These are phyloP conservation scores for Tapirus terrestris DNA, from an alignment of 2,113 vertebrate genomes.

Conservation along the genomic window DNA sequence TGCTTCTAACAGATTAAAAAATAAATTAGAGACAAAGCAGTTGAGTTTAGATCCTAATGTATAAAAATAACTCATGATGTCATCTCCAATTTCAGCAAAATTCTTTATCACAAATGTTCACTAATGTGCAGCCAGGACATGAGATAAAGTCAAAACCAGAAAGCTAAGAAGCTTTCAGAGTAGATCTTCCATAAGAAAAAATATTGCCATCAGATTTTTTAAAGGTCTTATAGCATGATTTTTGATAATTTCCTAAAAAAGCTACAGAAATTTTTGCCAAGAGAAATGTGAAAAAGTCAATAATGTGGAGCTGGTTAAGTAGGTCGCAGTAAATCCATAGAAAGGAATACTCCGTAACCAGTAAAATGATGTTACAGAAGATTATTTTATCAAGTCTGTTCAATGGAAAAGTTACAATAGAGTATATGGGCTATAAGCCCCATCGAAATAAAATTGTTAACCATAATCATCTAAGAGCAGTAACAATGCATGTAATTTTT, in stretches of 20 bases:
- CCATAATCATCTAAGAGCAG: neutral
- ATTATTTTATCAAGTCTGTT: neutral
- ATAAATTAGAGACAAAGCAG: slow-evolving; percentile 22
- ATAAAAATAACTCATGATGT: slow-evolving; percentile 63
- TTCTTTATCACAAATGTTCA: slow-evolving; percentile 39
- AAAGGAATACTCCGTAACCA: neutral
- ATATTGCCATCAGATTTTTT: neutral
- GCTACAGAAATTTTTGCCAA: neutral
- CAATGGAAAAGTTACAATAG: neutral
- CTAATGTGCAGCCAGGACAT: neutral
- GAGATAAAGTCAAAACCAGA: slow-evolving; percentile 25
- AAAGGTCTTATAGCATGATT: neutral
- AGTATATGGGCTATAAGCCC: neutral
- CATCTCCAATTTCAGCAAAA: slow-evolving; percentile 37
- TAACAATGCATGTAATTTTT: neutral
- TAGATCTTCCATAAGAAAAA: neutral
- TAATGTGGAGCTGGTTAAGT: neutral
- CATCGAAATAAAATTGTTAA: neutral
- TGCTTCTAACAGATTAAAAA: slow-evolving; percentile 12
- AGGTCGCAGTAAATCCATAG: neutral
- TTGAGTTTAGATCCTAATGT: neutral
- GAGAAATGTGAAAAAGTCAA: neutral
- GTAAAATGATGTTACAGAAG: neutral
- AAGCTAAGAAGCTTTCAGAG: slow-evolving; percentile 1
- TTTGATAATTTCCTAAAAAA: neutral